phyloP scores from a whole-genome alignment of 2,797 vertebrate genomes.

The Pampus argenteus region DNA sequence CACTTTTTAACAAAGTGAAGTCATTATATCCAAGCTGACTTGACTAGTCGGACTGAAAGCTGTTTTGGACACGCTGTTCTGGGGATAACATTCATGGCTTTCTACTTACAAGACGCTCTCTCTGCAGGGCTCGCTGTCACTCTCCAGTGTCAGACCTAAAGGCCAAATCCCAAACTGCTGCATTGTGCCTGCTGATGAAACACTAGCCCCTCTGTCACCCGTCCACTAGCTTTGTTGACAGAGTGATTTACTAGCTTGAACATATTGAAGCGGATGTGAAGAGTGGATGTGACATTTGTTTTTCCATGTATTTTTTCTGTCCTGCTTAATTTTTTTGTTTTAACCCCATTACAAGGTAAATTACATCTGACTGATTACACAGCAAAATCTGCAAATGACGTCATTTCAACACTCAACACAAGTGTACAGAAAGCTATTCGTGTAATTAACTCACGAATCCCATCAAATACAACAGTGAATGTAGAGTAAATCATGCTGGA shows the following conservation, averaged over 20 bases:
- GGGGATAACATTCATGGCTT: conserved; percentile 41
- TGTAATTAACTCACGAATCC: too few species aligned
- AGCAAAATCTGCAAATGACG: background rate
- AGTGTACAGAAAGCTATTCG: background rate
- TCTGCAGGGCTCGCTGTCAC: conserved; percentile 59
- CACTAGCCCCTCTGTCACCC: conserved; percentile 48
- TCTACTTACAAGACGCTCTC: conserved; percentile 16
- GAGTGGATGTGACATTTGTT: conserved; percentile 6
- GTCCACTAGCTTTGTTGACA: conserved; percentile 46
- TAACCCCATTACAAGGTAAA: background rate
- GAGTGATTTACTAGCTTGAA: conserved; percentile 53
- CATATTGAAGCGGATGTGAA: conserved; percentile 29
- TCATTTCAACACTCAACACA: too few species aligned
- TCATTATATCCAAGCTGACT: background rate
- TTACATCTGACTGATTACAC: background rate
- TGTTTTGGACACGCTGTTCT: conserved; percentile 36
- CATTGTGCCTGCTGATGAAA: conserved; percentile 49
- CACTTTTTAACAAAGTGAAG: conserved; percentile 15
- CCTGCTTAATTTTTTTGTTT: background rate
- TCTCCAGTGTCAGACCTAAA: conserved; percentile 57
- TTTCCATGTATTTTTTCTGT: background rate
- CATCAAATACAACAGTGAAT: too few species aligned
- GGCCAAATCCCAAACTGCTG: conserved; percentile 61
- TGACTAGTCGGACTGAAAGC: conserved; percentile 31
- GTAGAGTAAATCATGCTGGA: too few species aligned